A percentile compares a stretch with the other conserved stretches of the same genome.
phyloP scores from a whole-genome alignment of 2,113 vertebrate species.

The Lethenteron camtschaticum region DNA sequence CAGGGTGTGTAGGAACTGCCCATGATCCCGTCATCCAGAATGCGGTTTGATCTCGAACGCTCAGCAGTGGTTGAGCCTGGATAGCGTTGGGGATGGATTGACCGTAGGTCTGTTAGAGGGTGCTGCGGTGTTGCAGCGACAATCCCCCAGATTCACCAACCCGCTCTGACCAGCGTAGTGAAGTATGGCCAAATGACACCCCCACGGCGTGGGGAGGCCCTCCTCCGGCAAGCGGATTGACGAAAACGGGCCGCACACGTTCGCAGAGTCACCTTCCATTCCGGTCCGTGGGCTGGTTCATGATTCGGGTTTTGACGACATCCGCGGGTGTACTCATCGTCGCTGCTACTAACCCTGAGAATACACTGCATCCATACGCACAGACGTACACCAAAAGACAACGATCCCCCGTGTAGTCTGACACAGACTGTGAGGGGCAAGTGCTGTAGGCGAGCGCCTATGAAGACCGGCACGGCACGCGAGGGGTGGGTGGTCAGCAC shows the following conservation, averaged over 20 bases:
- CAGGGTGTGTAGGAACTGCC: background rate
- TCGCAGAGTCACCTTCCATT: conserved; percentile 28
- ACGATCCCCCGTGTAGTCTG: background rate
- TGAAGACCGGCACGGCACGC: no score
- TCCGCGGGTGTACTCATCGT: conserved; percentile 48
- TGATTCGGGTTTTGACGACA: conserved; percentile 51
- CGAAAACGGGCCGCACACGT: background rate
- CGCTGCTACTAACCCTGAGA: conserved; percentile 46
- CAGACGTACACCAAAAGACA: background rate
- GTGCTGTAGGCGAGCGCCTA: no score
- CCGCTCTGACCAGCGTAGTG: no score
- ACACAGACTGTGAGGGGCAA: background rate
- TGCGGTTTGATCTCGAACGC: background rate
- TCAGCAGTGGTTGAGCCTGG: background rate
- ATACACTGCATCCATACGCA: conserved; percentile 16
- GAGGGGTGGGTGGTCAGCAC: no score
- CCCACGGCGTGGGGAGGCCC: no score
- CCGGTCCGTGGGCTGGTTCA: conserved; percentile 46
- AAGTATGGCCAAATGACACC: no score
- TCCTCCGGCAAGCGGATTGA: background rate
- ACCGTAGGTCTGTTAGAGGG: no score
- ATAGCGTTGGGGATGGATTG: no score
- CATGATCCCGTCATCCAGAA: background rate
- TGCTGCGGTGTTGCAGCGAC: no score
- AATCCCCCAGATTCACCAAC: no score